Evolutionary conservation across 1,140 invertebrate genomes (phyloP).

Genomic region (Acromyrmex charruanus): DNA sequence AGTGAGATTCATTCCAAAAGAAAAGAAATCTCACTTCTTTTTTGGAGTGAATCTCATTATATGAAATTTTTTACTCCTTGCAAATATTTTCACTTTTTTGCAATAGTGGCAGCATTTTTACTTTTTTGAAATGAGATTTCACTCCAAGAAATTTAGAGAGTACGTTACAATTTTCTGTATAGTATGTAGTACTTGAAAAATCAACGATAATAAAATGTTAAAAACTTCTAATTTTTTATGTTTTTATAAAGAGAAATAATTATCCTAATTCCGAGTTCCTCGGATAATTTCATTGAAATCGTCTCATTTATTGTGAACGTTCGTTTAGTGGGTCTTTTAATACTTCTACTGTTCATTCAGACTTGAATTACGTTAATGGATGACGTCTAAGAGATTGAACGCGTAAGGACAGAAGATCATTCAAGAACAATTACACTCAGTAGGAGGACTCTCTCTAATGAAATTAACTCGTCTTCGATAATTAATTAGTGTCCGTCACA

Average conservation of each 20-base stretch:
- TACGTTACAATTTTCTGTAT: not conserved
- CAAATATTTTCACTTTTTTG: no score
- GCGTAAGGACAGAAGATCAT: slow-evolving; percentile 53
- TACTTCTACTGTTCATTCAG: slow-evolving; percentile 55
- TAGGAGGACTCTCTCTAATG: slow-evolving; percentile 70
- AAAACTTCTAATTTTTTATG: not conserved
- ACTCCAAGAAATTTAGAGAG: no score
- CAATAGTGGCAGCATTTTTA: no score
- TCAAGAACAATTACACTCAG: slow-evolving; percentile 70
- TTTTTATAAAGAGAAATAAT: not conserved
- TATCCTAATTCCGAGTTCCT: not conserved
- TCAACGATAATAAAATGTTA: not conserved
- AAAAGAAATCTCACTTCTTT: no score
- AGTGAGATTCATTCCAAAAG: no score
- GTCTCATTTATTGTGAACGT: slow-evolving; percentile 45
- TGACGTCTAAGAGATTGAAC: slow-evolving; percentile 57
- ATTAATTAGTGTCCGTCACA: slow-evolving; percentile 64
- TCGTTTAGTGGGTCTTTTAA: slow-evolving; percentile 46
- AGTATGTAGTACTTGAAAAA: not conserved
- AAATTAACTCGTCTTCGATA: slow-evolving; percentile 71
- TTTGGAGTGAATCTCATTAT: no score
- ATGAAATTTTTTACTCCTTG: no score
- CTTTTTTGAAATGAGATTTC: no score
- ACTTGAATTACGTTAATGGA: slow-evolving; percentile 63
- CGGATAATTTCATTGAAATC: slow-evolving; percentile 22